Percentiles rank a stretch among this genome's conserved stretches.
phyloP scores from a whole-genome alignment of 1,140 invertebrate species.

The Papilio xuthus region DNA sequence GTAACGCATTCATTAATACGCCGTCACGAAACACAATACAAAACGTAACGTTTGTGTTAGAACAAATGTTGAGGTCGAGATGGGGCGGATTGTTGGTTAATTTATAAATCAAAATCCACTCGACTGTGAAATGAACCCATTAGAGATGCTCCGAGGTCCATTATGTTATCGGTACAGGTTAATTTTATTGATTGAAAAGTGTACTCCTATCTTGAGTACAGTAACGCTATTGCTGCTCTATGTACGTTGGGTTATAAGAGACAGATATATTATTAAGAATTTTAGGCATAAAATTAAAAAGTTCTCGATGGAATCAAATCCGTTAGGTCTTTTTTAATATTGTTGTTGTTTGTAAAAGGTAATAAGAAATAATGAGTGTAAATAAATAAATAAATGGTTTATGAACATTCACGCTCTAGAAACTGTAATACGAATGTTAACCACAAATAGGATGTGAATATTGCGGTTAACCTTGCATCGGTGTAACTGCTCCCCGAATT shows the following conservation, averaged over 20 bases:
- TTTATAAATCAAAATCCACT: constrained; percentile 16
- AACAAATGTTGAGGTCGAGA: constrained; percentile 17
- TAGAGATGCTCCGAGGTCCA: neutral
- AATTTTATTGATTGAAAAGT: neutral
- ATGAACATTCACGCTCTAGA: constrained; percentile 28
- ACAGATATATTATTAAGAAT: too few species aligned
- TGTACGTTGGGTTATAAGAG: too few species aligned
- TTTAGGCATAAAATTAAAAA: too few species aligned
- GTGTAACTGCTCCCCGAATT: constrained; percentile 20
- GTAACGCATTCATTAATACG: constrained; percentile 10
- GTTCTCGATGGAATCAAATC: too few species aligned
- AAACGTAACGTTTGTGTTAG: constrained; percentile 1
- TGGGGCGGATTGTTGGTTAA: constrained; percentile 7
- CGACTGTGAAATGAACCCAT: constrained; percentile 11
- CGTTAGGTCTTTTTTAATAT: neutral
- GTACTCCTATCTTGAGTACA: too few species aligned
- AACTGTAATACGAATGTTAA: constrained; percentile 29
- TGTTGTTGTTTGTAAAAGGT: neutral
- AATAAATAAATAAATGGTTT: constrained; percentile 28
- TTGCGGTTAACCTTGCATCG: constrained; percentile 25
- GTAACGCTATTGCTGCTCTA: too few species aligned
- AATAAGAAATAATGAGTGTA: constrained; percentile 8
- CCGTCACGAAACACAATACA: constrained; percentile 14
- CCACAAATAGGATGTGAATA: constrained; percentile 28
- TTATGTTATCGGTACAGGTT: neutral